A percentile compares a stretch with the other conserved stretches of the same genome.
Conservation (phyloP, 2,797 vertebrate species). For the Carapus acus region DNA sequence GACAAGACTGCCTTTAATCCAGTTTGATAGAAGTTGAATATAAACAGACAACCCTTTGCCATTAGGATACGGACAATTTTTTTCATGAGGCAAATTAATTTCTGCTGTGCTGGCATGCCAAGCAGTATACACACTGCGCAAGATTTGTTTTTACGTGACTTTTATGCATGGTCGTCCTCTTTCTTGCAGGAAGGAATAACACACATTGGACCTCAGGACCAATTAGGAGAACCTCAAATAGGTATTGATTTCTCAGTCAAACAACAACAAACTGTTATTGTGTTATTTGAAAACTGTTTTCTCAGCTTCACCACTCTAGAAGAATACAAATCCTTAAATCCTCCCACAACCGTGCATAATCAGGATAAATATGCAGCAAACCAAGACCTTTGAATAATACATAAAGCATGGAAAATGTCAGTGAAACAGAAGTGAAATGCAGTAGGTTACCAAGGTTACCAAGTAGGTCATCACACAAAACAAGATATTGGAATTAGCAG, state of each 20-base stretch:
- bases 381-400: constrained; percentile 10
- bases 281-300: not conserved
- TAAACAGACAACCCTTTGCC: constrained; percentile 38
- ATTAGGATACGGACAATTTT: constrained; percentile 19
- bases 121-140: not conserved
- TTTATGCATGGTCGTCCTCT: constrained; percentile 3
- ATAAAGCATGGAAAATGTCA: not conserved
- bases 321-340: constrained; percentile 16
- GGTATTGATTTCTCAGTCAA: constrained; percentile 69
- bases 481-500: not conserved
- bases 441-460: constrained; percentile 5
- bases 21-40: constrained; percentile 39
- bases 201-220: constrained; percentile 82
- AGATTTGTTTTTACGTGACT: constrained; percentile 12
- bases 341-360: constrained; percentile 3
- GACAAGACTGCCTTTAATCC: constrained; percentile 47
- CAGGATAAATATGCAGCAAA: constrained; percentile 16
- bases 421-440: not conserved
- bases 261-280: not conserved
- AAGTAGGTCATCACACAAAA: not conserved
- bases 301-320: constrained; percentile 3
- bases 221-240: constrained; percentile 83
- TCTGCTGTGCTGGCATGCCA: constrained; percentile 1
- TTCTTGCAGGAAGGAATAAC: constrained; percentile 86
- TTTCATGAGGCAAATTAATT: constrained; percentile 3